Base-by-base conservation (phyloP, 2,797 vertebrate genomes). In the Ptychobarbus kaznakovi region DNA sequence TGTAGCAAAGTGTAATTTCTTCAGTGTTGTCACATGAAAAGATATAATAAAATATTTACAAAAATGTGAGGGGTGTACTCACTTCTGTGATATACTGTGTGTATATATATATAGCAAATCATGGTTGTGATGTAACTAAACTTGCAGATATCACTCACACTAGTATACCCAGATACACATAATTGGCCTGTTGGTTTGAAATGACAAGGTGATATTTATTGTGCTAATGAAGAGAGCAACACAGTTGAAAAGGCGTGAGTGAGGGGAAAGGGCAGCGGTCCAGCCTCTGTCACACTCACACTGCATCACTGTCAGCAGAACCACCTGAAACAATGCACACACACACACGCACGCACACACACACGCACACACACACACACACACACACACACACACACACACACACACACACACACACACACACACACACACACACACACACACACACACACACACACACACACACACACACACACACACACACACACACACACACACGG, bases 301-400 rank as follows among this genome's bases (percentile, higher is more conserved):
- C 46, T 78, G 68, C 80, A 86, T 74, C 78, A 38, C 76, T 83
- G 84, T 69, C 44, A 68, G 77, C 12, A 56, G 81, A 44, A 80
- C 28, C 77, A 61, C 74, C 86, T 81, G 61, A 63, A 86, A 77
- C 51, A 58, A 82, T 15, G 35, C 80, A 32, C 35, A 40, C 49
- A 53, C 46, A 25, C 35, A 80, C 79, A 44, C 32, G 49, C 53
- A 58, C 51, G 42, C 32, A 85, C 77, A 80, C 53, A 79, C 46
- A 58, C 42, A 49, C 78, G 4, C 35, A 35, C 35, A 35, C 35
- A 35, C 35, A 3, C 3, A 3, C 35, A 35, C 3, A 35, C 38
- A 5, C 38, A 38, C 38, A 38, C 5, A 38, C 35, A 3, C 35
- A 38, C 35, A 3, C 35, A 38, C 35, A 0, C 35, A 38, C 0